These are phyloP conservation scores for Fundulus diaphanus DNA, from an alignment of 2,797 vertebrate species.

Conservation along the genomic window DNA sequence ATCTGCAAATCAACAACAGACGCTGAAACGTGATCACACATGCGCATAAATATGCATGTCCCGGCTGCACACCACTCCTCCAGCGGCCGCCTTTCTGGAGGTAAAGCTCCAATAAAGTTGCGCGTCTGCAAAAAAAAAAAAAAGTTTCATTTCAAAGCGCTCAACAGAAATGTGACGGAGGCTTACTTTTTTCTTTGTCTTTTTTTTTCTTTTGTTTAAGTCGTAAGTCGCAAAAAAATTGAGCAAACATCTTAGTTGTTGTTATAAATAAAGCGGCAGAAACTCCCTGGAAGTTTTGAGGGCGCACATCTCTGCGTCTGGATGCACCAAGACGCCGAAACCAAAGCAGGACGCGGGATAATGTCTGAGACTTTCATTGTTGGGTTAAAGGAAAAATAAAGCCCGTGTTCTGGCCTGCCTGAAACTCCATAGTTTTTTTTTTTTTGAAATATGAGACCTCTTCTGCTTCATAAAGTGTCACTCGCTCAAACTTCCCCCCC, in stretches of 20 bases:
- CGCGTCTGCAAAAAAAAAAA: slow-evolving; percentile 29
- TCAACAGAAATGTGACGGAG: background rate
- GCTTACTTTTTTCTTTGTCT: too few relatives aligned
- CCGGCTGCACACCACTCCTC: slow-evolving; percentile 12
- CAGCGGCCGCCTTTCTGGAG: slow-evolving; percentile 50
- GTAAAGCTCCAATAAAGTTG: slow-evolving; percentile 63
- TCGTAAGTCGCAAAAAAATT: background rate
- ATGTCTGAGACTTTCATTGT: slow-evolving; percentile 5
- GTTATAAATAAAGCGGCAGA: background rate
- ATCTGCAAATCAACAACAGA: slow-evolving; percentile 67
- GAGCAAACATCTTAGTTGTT: background rate
- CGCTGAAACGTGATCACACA: slow-evolving; percentile 72
- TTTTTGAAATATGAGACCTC: slow-evolving; percentile 60
- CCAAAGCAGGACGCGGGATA: background rate
- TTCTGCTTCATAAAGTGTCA: slow-evolving; percentile 29
- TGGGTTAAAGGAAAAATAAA: slow-evolving; percentile 5
- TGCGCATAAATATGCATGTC: slow-evolving; percentile 58
- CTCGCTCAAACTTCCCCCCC: slow-evolving; percentile 59
- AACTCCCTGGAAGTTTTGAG: slow-evolving; percentile 1
- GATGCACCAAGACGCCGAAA: background rate
- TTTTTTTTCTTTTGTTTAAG: background rate
- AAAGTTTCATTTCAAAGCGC: slow-evolving; percentile 42
- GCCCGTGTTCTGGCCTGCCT: slow-evolving; percentile 20
- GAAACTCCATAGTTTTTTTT: slow-evolving; percentile 49
- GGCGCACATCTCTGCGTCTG: slow-evolving; percentile 2